These are phyloP conservation scores for Heliconius cydno DNA, from an alignment of 2,888 invertebrate species.

Conservation along the genomic window DNA sequence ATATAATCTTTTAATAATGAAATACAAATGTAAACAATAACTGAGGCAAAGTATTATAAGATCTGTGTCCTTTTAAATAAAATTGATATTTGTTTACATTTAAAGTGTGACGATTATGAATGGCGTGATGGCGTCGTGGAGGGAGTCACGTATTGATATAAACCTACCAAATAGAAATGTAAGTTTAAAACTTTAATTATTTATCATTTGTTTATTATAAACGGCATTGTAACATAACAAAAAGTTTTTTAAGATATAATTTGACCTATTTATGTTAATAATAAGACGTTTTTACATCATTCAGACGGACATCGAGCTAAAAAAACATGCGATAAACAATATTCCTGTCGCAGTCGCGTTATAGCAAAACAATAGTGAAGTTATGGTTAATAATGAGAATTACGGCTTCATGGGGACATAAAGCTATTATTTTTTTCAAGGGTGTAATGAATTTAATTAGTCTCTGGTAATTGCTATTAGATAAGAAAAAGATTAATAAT, in stretches of 20 bases:
- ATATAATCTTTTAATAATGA: slow-evolving; percentile 47
- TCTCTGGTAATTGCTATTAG: neutral
- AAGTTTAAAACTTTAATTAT: neutral
- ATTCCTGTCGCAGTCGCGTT: neutral
- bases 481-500: neutral
- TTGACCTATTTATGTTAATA: slow-evolving; percentile 6
- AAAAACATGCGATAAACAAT: slow-evolving; percentile 2
- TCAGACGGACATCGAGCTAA: neutral
- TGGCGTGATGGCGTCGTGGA: slow-evolving; percentile 50
- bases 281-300: neutral
- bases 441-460: slow-evolving; percentile 8
- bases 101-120: slow-evolving; percentile 40
- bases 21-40: slow-evolving; percentile 48
- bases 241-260: neutral
- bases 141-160: slow-evolving; percentile 54
- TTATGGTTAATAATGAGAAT: slow-evolving; percentile 2
- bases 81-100: slow-evolving; percentile 22
- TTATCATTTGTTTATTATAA: neutral
- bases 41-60: slow-evolving; percentile 12
- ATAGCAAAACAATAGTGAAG: slow-evolving; percentile 10
- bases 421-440: slow-evolving; percentile 13
- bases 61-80: neutral
- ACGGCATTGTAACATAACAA: neutral
- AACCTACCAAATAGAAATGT: slow-evolving; percentile 17
- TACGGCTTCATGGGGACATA: slow-evolving; percentile 3